Conservation (phyloP, 2,113 vertebrate genomes). For the Aspidoscelis tigris region DNA sequence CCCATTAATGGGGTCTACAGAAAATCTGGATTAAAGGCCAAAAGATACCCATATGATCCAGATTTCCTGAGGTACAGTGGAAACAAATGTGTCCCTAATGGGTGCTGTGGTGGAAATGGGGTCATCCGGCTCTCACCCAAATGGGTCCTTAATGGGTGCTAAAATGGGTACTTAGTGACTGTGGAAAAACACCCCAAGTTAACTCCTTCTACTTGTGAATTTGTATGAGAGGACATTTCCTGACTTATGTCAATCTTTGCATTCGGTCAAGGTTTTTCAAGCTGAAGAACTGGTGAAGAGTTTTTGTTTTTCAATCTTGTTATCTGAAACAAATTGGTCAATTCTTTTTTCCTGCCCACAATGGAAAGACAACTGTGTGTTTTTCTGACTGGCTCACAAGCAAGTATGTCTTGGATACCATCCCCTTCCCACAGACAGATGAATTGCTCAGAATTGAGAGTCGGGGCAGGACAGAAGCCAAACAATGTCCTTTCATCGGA, state of each 20-base stretch:
- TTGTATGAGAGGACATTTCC: slow-evolving; percentile 29
- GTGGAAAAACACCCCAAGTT: not conserved
- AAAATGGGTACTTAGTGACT: too few species aligned
- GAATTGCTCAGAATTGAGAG: slow-evolving; percentile 53
- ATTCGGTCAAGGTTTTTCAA: not conserved
- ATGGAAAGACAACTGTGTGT: slow-evolving; percentile 19
- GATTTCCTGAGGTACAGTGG: too few species aligned
- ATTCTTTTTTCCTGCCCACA: slow-evolving; percentile 42
- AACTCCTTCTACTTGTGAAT: slow-evolving; percentile 2
- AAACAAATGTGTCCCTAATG: too few species aligned
- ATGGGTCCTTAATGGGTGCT: too few species aligned
- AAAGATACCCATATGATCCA: too few species aligned
- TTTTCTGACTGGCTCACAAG: slow-evolving; percentile 50
- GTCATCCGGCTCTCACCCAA: too few species aligned
- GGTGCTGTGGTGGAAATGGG: too few species aligned
- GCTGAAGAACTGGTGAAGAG: not conserved
- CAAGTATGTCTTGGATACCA: slow-evolving; percentile 13
- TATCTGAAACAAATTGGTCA: not conserved
- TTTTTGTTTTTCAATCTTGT: slow-evolving; percentile 34
- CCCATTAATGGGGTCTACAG: too few species aligned
- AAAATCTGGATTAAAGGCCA: too few species aligned
- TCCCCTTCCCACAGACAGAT: slow-evolving; percentile 52
- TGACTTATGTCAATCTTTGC: not conserved
- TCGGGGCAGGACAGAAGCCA: not conserved
- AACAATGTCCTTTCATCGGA: slow-evolving; percentile 38